Conservation (phyloP, 2,888 invertebrate species). For the Drosophila acutilabella region DNA sequence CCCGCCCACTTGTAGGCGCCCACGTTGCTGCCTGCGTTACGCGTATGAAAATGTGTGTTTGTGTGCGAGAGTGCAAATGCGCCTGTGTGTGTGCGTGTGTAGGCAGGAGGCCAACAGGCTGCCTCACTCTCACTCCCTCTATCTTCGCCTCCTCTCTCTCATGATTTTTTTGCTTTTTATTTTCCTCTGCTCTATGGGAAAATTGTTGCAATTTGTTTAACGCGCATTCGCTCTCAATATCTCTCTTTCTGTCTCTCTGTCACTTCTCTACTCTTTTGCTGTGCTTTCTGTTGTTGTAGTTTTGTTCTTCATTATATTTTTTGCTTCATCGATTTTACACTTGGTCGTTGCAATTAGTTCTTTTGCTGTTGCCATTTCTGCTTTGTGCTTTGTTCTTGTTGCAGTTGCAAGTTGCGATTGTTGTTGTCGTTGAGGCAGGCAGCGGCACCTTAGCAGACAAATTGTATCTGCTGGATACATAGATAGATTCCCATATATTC, state of each 20-base stretch:
- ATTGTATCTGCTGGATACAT: slow-evolving; percentile 40
- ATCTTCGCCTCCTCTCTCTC: slow-evolving; percentile 6
- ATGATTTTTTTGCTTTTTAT: slow-evolving; percentile 15
- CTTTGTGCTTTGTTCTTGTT: slow-evolving; percentile 38
- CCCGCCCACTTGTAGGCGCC: slow-evolving; percentile 78
- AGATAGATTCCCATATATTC: neutral
- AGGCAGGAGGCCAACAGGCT: slow-evolving; percentile 67
- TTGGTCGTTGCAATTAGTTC: slow-evolving; percentile 80
- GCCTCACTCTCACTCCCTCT: slow-evolving; percentile 33
- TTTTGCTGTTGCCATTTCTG: slow-evolving; percentile 41
- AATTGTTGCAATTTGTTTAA: slow-evolving; percentile 75
- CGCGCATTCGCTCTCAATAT: slow-evolving; percentile 66
- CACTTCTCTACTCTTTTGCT: slow-evolving; percentile 24
- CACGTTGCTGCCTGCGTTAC: slow-evolving; percentile 60
- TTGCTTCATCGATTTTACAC: slow-evolving; percentile 77
- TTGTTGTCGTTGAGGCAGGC: slow-evolving; percentile 53
- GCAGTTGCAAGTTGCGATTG: slow-evolving; percentile 35
- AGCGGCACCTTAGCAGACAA: slow-evolving; percentile 30
- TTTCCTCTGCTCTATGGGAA: slow-evolving; percentile 36
- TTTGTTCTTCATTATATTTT: slow-evolving; percentile 71
- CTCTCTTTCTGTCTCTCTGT: slow-evolving; percentile 24
- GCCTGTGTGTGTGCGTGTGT: slow-evolving; percentile 31
- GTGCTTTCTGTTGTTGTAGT: slow-evolving; percentile 42
- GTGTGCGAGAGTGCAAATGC: slow-evolving; percentile 15
- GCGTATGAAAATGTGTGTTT: slow-evolving; percentile 31